Evolutionary conservation across 2,888 invertebrate species (phyloP).

Genomic region (Sarcophaga caerulescens): DNA sequence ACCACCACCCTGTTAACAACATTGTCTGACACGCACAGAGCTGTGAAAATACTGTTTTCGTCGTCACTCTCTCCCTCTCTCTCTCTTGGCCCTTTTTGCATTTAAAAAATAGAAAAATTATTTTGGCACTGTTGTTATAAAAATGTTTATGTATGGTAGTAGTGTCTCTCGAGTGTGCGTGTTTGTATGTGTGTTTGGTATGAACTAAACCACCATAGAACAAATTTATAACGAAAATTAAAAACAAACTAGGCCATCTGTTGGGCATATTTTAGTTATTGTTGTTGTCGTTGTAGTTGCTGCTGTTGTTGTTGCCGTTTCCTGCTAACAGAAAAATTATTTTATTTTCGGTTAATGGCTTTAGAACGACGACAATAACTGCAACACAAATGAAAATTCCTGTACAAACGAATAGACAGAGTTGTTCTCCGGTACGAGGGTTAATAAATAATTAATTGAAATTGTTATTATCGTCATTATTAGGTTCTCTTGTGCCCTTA

Average conservation of each 20-base stretch:
- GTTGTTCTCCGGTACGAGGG: constrained; percentile 15
- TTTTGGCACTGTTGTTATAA: background rate
- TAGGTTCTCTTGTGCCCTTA: no score
- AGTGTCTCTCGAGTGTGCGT: background rate
- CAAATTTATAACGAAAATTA: constrained; percentile 58
- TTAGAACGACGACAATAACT: constrained; percentile 1
- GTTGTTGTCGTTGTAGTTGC: constrained; percentile 16
- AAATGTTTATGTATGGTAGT: background rate
- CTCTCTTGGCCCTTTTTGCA: background rate
- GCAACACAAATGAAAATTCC: background rate
- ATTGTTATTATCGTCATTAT: background rate
- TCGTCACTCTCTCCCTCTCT: background rate
- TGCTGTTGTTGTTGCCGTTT: constrained; percentile 24
- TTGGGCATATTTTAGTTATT: constrained; percentile 6
- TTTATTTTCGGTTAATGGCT: constrained; percentile 38
- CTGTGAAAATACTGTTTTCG: background rate
- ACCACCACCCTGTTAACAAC: background rate
- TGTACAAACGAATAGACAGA: background rate
- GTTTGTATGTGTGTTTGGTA: background rate
- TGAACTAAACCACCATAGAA: constrained; percentile 31
- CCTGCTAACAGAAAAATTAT: constrained; percentile 14
- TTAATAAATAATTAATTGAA: constrained; percentile 46
- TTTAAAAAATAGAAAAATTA: background rate
- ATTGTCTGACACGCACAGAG: constrained; percentile 1
- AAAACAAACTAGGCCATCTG: constrained; percentile 67